Percentiles rank a stretch among this genome's conserved stretches.
Evolutionary conservation across 2,888 invertebrate genomes (phyloP).

Genomic region (Masnerella sp.): DNA sequence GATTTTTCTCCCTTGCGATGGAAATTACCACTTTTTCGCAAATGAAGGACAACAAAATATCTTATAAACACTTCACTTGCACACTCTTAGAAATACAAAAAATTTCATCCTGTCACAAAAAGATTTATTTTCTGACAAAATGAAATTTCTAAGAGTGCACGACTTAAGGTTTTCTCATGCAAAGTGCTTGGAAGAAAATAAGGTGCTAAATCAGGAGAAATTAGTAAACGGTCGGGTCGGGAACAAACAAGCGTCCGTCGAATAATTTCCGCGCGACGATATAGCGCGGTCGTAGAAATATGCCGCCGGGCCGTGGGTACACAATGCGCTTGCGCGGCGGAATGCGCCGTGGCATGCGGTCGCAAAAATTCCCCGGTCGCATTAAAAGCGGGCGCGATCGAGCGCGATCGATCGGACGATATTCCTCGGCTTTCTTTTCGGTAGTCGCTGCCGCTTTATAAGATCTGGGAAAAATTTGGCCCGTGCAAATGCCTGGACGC

Average conservation of each 20-base stretch:
- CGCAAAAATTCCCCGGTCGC: constrained; percentile 52
- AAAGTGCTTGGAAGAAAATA: neutral
- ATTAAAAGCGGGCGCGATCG: constrained; percentile 57
- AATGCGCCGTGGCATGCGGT: constrained; percentile 50
- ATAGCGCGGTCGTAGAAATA: constrained; percentile 44
- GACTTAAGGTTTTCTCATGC: constrained; percentile 20
- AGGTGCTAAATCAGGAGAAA: constrained; percentile 41
- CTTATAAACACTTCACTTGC: too few relatives aligned
- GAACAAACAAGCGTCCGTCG: constrained; percentile 53
- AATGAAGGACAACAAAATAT: too few relatives aligned
- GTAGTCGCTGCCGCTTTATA: constrained; percentile 52
- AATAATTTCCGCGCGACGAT: constrained; percentile 43
- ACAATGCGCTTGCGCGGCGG: constrained; percentile 53
- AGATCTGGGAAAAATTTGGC: constrained; percentile 64
- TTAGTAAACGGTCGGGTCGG: constrained; percentile 50
- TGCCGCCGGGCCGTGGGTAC: constrained; percentile 29
- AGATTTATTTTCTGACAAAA: too few relatives aligned
- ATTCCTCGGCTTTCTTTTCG: constrained; percentile 55
- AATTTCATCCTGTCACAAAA: too few relatives aligned
- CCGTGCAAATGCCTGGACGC: constrained; percentile 55
- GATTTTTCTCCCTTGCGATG: too few relatives aligned
- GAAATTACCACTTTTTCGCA: too few relatives aligned
- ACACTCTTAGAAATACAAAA: neutral
- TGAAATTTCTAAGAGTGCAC: too few relatives aligned
- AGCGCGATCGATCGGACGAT: constrained; percentile 57